Evolutionary conservation across 2,797 vertebrate species (phyloP), one percentile per base, ranked within the genome.

Genomic region (Spinibarbus caldwelli): DNA sequence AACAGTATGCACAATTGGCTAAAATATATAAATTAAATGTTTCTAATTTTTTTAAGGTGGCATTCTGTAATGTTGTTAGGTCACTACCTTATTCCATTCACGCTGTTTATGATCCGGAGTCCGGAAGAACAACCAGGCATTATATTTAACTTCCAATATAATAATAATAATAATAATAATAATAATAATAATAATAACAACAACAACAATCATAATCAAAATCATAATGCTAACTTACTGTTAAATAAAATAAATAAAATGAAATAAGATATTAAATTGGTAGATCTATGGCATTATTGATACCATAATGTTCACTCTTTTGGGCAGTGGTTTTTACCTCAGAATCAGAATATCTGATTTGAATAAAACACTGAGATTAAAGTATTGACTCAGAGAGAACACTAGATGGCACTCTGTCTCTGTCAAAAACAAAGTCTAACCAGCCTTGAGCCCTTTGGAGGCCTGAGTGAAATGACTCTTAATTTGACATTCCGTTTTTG

Each of bases 321-420:
- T 49, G 26, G 9, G 45, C 45, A 45, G 17, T 21, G 14, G 0
- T 19, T 47, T 29, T 29, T 17, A 72, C 14, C n/a, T 19, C 41
- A 47, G 43, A 47, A 29, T 31, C 17, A 49, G 26, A 73, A 73
- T 3, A 6, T 17, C 9, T 8, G 38, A 29, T 34, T 23, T 68
- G 7, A 79, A n/a, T 52, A 36, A 80, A 36, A 41, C 76, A 34
- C 38, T 29, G 11, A 75, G 14, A 36, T 5, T 31, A 26, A 23
- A 29, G 72, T 52, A 75, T 3, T 66, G 82, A 41, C 17, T 9
- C 45, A 15, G 1, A 36, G n/a, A 23, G 7, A 52, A 77, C 82
- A 31, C n/a, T 67, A 67, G 82, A 77, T 43, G 82, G 62, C 59
- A 6, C 62, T 77, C 43, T 83, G 29, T 66, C 3, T 4, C 43